phyloP scores from a whole-genome alignment of 2,113 vertebrate genomes.

The Irena cyanogastra region DNA sequence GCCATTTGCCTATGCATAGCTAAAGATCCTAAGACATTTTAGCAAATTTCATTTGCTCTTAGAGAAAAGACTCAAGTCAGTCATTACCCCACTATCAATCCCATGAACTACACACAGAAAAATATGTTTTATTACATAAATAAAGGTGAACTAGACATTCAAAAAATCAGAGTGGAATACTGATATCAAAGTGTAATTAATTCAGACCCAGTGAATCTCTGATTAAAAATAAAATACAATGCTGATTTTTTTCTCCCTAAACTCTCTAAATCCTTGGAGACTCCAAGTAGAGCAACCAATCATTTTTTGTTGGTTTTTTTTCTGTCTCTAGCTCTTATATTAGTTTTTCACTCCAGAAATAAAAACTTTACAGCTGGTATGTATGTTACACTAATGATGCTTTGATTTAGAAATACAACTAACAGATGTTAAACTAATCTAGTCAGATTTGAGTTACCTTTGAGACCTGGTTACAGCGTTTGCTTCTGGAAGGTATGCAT shows the following conservation, averaged over 20 bases:
- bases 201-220: background rate
- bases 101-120: background rate
- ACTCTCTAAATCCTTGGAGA: background rate
- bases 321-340: background rate
- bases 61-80: background rate
- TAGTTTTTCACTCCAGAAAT: background rate
- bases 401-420: background rate
- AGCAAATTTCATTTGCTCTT: background rate
- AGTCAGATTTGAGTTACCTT: background rate
- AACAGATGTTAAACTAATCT: conserved; percentile 10
- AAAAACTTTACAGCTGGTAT: background rate
- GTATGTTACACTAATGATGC: background rate
- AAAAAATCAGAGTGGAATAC: background rate
- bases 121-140: background rate
- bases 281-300: background rate
- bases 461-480: background rate
- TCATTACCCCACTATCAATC: background rate
- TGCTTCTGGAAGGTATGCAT: background rate
- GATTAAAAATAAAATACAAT: background rate
- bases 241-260: background rate
- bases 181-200: background rate
- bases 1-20: background rate
- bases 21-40: background rate
- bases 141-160: background rate
- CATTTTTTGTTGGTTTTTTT: background rate